Percentiles rank a stretch among this genome's conserved stretches.
Conservation (phyloP, 2,113 vertebrate species). For the Peromyscus californicus region DNA sequence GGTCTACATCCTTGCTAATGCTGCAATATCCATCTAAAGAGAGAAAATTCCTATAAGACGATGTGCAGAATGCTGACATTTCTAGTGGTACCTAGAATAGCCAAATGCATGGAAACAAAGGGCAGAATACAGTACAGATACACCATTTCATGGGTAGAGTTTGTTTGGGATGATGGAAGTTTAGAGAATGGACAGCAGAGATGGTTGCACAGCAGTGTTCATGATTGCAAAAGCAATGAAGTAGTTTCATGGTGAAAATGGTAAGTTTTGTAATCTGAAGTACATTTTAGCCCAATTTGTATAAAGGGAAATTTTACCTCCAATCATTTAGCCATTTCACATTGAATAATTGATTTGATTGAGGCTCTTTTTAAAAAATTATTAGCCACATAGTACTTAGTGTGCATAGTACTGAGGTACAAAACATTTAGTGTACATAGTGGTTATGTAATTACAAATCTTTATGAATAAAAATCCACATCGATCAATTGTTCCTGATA, state of each 20-base stretch:
- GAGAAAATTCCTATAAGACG: neutral
- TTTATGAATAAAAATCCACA: neutral
- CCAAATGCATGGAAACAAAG: neutral
- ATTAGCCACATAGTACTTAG: neutral
- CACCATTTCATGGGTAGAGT: neutral
- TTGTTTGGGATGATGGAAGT: neutral
- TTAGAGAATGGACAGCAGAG: neutral
- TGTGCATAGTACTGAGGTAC: neutral
- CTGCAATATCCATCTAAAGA: neutral
- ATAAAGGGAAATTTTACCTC: neutral
- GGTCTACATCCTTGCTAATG: neutral
- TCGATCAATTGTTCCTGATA: neutral
- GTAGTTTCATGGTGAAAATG: neutral
- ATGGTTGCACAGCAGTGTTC: neutral
- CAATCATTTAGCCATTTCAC: neutral
- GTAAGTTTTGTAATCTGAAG: neutral
- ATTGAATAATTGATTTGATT: neutral
- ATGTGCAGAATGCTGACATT: neutral
- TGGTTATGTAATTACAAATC: neutral
- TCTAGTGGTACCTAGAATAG: neutral
- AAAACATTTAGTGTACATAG: neutral
- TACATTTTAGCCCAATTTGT: neutral
- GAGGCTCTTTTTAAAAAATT: neutral
- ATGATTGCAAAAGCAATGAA: no score
- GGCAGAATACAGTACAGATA: neutral